Evolutionary conservation across 2,797 vertebrate species (phyloP), one percentile per base, ranked within the genome.

Genomic region (Alectoris magna): DNA sequence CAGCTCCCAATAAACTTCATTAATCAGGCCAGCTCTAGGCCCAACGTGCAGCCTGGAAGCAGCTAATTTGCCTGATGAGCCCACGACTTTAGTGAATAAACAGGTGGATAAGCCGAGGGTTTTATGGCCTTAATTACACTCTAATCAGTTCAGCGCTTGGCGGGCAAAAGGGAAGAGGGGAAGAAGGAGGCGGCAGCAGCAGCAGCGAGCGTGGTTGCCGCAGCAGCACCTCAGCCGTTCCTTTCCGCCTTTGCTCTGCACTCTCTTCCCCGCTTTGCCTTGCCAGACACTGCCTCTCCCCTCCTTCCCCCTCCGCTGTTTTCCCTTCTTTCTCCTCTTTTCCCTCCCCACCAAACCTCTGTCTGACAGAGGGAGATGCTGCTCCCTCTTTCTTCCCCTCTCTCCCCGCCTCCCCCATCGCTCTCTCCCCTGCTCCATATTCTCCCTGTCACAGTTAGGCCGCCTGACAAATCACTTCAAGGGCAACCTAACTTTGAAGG

Each of bases 21-120:
- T 99, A 99, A 99, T 99, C 98, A 99, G 98, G 97, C 98, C 96
- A 98, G 98, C 98, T 98, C 97, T 97, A 96, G 98, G 98, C 98
- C 98, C 97, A 95, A 98, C 96, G 98, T 98, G 97, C 97, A 98
- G 97, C 97, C 98, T 98, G 97, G 96, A 98, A 97, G 96, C 97
- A 97, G 97, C 98, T 98, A 98, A 98, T 98, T 98, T 98, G 97
- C 98, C 98, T 98, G 98, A 99, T 99, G 99, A 99, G 98, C 98
- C 98, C 89, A 36, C 93, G 98, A 98, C 98, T 98, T 98, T 98
- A 98, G 98, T 98, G 98, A 98, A 99, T 98, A 98, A 99, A 99
- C 99, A 99, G 99, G 99, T 99, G 99, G 98, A 99, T 99, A 99
- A 99, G 99, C 99, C 98, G 98, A 98, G 98, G 97, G 98, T 98